Evolutionary conservation across 2,888 invertebrate genomes (phyloP).

Genomic region (Nephrotoma flavescens): DNA sequence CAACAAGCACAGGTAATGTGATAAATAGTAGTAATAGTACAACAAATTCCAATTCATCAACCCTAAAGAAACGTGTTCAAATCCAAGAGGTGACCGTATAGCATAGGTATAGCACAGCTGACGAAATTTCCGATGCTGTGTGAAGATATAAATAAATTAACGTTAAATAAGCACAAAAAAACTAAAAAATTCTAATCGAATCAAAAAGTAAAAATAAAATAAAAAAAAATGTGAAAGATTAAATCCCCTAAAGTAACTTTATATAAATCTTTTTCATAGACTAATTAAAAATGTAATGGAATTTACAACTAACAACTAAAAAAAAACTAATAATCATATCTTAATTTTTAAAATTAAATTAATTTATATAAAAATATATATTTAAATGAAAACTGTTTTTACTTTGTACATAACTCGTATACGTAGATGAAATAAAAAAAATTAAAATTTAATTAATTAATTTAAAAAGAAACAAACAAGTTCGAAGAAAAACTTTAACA

Average conservation of each 20-base stretch:
- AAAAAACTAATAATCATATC: background rate
- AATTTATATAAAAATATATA: background rate
- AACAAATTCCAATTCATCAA: conserved; percentile 5
- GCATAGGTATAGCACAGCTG: conserved; percentile 8
- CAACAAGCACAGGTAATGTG: background rate
- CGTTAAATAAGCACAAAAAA: background rate
- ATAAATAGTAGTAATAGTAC: background rate
- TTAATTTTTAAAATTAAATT: background rate
- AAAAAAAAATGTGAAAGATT: background rate
- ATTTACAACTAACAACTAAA: background rate
- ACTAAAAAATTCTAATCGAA: background rate
- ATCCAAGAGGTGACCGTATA: conserved; percentile 8
- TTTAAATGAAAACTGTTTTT: background rate
- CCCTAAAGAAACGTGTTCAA: conserved; percentile 8
- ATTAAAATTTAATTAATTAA: background rate
- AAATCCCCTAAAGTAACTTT: background rate
- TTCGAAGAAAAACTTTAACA: background rate
- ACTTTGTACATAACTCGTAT: background rate
- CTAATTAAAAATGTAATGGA: background rate
- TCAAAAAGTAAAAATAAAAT: background rate
- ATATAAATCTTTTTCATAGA: background rate
- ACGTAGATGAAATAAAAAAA: background rate
- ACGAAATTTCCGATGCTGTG: conserved; percentile 5
- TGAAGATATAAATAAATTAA: background rate
- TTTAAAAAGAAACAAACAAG: background rate